Evolutionary conservation across 2,888 invertebrate species (phyloP).

Genomic region (Xestia c-nigrum): DNA sequence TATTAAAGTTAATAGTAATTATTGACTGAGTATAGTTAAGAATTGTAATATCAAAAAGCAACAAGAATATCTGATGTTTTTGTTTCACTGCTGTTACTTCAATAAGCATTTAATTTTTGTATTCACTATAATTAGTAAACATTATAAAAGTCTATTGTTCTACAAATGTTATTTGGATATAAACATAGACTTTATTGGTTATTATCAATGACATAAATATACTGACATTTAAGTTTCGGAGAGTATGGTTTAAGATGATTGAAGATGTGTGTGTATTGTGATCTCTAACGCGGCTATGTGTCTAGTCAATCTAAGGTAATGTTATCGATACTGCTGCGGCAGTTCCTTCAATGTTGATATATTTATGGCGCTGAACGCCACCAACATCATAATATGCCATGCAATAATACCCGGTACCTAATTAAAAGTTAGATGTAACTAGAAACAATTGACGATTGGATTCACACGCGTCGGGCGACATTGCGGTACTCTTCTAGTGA

Average conservation of each 20-base stretch:
- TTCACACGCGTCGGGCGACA: constrained; percentile 56
- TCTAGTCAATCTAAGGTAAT: constrained; percentile 55
- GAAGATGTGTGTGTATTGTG: constrained; percentile 44
- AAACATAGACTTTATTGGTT: constrained; percentile 55
- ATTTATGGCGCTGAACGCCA: constrained; percentile 57
- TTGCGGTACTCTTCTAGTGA: constrained; percentile 49
- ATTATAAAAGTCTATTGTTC: constrained; percentile 55
- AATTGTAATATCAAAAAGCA: constrained; percentile 73
- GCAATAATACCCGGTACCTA: constrained; percentile 59
- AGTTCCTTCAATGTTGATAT: constrained; percentile 54
- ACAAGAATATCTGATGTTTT: constrained; percentile 74
- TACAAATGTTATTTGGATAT: constrained; percentile 56
- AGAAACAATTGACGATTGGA: constrained; percentile 47
- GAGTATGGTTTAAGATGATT: constrained; percentile 28
- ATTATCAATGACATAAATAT: constrained; percentile 59
- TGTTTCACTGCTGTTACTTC: constrained; percentile 81
- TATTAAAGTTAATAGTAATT: constrained; percentile 82
- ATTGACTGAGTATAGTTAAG: constrained; percentile 89
- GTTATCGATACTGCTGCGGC: constrained; percentile 42
- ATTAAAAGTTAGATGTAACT: constrained; percentile 55
- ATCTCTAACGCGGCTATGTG: constrained; percentile 55
- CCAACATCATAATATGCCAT: constrained; percentile 58
- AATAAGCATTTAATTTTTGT: constrained; percentile 87
- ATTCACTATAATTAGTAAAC: constrained; percentile 64
- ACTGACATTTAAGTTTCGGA: constrained; percentile 49